Percentiles rank a stretch among this genome's conserved stretches.
These are phyloP conservation scores for Lordiphosa andalusiaca DNA, from an alignment of 2,888 invertebrate genomes.

Conservation along the genomic window DNA sequence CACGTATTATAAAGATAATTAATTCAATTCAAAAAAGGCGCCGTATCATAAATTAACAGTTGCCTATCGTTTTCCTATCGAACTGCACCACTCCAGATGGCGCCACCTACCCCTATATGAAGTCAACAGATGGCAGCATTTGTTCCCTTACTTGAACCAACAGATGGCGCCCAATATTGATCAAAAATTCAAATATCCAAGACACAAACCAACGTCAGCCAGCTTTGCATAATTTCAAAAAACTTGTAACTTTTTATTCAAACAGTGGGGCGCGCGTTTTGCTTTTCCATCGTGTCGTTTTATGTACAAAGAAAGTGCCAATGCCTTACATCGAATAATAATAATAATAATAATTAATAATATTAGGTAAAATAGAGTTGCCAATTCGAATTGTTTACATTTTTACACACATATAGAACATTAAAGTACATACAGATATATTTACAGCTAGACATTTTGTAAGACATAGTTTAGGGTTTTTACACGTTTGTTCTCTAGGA, in stretches of 20 bases:
- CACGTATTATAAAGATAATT: too few relatives aligned
- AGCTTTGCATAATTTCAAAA: slow-evolving; percentile 47
- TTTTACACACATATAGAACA: slow-evolving; percentile 50
- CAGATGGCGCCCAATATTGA: not conserved
- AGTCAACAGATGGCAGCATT: too few relatives aligned
- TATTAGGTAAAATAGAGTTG: slow-evolving; percentile 29
- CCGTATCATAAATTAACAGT: too few relatives aligned
- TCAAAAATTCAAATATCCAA: not conserved
- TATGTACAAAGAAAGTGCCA: slow-evolving; percentile 60
- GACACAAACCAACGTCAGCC: not conserved
- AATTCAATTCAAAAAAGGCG: too few relatives aligned
- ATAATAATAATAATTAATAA: slow-evolving; percentile 23
- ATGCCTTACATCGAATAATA: slow-evolving; percentile 52
- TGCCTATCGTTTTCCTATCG: too few relatives aligned
- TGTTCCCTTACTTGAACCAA: not conserved
- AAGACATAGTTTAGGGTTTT: slow-evolving; percentile 35
- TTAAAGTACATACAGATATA: slow-evolving; percentile 50
- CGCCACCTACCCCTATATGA: too few relatives aligned
- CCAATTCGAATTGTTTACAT: slow-evolving; percentile 49
- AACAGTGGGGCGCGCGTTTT: slow-evolving; percentile 55
- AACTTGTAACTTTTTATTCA: slow-evolving; percentile 71
- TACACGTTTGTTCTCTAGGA: slow-evolving; percentile 27
- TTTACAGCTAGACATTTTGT: slow-evolving; percentile 59
- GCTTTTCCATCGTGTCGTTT: slow-evolving; percentile 26
- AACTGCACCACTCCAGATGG: too few relatives aligned